Evolutionary conservation across 2,797 vertebrate species (phyloP).

Genomic region (Alfaro cultratus): DNA sequence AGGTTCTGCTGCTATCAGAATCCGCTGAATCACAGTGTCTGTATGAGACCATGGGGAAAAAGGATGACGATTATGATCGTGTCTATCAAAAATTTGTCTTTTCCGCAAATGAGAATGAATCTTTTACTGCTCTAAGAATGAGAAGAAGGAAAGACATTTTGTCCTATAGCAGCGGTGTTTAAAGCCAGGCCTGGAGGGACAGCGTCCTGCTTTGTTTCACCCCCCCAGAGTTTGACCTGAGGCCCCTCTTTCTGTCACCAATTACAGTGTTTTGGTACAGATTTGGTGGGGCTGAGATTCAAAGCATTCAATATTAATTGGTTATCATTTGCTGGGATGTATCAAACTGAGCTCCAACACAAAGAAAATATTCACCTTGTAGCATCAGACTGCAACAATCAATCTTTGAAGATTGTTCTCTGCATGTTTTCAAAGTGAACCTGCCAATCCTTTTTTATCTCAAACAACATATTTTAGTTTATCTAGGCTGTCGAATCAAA

Average conservation of each 20-base stretch:
- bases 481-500: neutral
- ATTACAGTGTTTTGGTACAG: no score
- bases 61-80: neutral
- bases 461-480: neutral
- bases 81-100: neutral
- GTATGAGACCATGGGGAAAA: neutral
- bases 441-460: neutral
- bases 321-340: no score
- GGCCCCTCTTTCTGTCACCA: no score
- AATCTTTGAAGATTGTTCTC: no score
- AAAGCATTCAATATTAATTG: no score
- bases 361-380: no score
- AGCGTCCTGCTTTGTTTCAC: no score
- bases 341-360: no score
- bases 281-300: no score
- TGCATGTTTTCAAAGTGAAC: no score
- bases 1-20: neutral
- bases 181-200: neutral
- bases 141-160: neutral
- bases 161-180: neutral
- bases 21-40: neutral
- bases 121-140: neutral
- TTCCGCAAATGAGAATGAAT: neutral
- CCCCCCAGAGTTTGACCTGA: no score
- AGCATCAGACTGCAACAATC: no score